A percentile compares a stretch with the other conserved stretches of the same genome.
Evolutionary conservation across 2,888 invertebrate species (phyloP).

Genomic region (Bembecia ichneumoniformis): DNA sequence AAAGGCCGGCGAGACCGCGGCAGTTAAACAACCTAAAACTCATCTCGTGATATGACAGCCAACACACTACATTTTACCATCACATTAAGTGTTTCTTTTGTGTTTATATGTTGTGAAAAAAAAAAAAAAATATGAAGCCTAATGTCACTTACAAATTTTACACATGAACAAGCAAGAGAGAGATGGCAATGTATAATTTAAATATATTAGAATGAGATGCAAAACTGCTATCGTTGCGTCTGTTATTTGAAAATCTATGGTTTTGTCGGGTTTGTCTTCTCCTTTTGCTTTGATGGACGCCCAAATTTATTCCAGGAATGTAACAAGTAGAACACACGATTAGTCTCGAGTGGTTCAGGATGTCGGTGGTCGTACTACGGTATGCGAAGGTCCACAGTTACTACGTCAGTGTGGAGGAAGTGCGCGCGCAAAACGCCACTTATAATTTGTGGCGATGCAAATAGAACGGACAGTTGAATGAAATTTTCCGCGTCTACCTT

Average conservation of each 20-base stretch:
- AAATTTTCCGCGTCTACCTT: slow-evolving; percentile 61
- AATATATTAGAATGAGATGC: too few relatives aligned
- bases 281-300: slow-evolving; percentile 26
- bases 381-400: slow-evolving; percentile 42
- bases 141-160: too few relatives aligned
- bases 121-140: too few relatives aligned
- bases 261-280: slow-evolving; percentile 16
- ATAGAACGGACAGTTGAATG: slow-evolving; percentile 65
- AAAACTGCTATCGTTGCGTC: too few relatives aligned
- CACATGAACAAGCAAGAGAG: too few relatives aligned
- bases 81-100: too few relatives aligned
- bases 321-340: slow-evolving; percentile 10
- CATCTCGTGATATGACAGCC: too few relatives aligned
- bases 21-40: too few relatives aligned
- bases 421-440: slow-evolving; percentile 40
- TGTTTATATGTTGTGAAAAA: too few relatives aligned
- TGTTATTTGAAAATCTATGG: too few relatives aligned
- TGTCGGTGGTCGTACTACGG: slow-evolving; percentile 12
- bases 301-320: slow-evolving; percentile 45
- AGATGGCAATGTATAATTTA: too few relatives aligned
- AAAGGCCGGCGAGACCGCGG: background rate
- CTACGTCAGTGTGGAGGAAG: slow-evolving; percentile 53
- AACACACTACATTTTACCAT: too few relatives aligned
- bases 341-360: slow-evolving; percentile 10
- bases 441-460: slow-evolving; percentile 56